Conservation (phyloP, 2,888 invertebrate species). For the Tetropium fuscum region DNA sequence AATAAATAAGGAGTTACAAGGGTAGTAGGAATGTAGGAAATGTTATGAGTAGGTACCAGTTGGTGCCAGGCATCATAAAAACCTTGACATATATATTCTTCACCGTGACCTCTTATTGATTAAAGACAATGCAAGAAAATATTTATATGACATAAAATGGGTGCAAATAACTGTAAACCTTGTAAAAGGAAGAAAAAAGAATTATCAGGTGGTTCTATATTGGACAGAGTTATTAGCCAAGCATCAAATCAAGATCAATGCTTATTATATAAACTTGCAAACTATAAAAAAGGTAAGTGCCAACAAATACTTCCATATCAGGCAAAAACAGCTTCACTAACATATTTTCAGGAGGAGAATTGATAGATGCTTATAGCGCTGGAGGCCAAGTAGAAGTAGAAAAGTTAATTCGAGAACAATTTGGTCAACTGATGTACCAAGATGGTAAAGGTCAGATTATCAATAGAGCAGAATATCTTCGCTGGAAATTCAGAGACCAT, state of each 20-base stretch:
- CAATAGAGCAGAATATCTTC: constrained; percentile 87
- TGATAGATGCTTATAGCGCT: constrained; percentile 87
- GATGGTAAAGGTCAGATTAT: constrained; percentile 87
- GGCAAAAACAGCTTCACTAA: background rate
- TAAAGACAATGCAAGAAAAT: constrained; percentile 30
- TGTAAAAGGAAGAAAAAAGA: constrained; percentile 64
- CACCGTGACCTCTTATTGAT: constrained; percentile 53
- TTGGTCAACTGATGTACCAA: constrained; percentile 89
- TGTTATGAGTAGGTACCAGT: constrained; percentile 43
- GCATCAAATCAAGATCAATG: constrained; percentile 89
- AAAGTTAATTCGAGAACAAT: constrained; percentile 86
- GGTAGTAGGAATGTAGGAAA: too few species aligned
- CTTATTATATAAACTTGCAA: constrained; percentile 86
- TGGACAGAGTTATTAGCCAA: constrained; percentile 91
- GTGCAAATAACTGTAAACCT: constrained; percentile 66
- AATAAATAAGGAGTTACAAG: constrained; percentile 24
- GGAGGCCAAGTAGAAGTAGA: constrained; percentile 89
- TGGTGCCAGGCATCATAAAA: constrained; percentile 39
- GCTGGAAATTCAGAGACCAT: constrained; percentile 91
- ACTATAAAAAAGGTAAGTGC: constrained; percentile 84
- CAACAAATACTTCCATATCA: background rate
- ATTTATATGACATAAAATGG: constrained; percentile 55
- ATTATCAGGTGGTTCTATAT: constrained; percentile 78
- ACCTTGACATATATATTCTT: constrained; percentile 55
- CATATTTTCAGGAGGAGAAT: constrained; percentile 75